phyloP scores from a whole-genome alignment of 2,113 vertebrate species.

The Sylvicapra grimmia region DNA sequence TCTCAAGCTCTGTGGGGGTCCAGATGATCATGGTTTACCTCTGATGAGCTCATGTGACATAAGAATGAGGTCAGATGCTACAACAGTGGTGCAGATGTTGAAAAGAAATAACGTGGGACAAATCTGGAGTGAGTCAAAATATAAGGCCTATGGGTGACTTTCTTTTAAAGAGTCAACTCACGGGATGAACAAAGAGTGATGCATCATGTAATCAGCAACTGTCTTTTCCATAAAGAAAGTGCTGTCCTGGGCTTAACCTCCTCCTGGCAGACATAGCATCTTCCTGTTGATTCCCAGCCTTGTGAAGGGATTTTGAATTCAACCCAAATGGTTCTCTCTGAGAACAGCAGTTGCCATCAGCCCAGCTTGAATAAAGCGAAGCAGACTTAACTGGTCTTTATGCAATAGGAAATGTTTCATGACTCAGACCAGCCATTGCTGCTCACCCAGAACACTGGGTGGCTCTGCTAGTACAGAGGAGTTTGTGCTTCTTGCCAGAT shows the following conservation, averaged over 20 bases:
- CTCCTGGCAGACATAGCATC: background rate
- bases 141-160: background rate
- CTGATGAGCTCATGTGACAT: background rate
- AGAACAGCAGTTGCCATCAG: background rate
- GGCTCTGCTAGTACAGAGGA: background rate
- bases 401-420: background rate
- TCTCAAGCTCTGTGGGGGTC: background rate
- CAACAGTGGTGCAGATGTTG: background rate
- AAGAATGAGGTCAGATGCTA: background rate
- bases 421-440: background rate
- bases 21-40: background rate
- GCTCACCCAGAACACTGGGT: background rate
- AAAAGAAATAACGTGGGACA: background rate
- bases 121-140: background rate
- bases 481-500: background rate
- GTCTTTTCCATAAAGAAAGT: background rate
- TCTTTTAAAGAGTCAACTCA: background rate
- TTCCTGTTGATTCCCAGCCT: background rate
- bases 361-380: background rate
- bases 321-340: background rate
- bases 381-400: background rate
- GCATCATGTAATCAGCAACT: background rate
- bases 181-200: background rate
- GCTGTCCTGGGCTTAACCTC: background rate
- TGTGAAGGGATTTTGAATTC: slow-evolving; percentile 13